Conservation (phyloP, 2,113 vertebrate species). For the Tachysurus vachellii region DNA sequence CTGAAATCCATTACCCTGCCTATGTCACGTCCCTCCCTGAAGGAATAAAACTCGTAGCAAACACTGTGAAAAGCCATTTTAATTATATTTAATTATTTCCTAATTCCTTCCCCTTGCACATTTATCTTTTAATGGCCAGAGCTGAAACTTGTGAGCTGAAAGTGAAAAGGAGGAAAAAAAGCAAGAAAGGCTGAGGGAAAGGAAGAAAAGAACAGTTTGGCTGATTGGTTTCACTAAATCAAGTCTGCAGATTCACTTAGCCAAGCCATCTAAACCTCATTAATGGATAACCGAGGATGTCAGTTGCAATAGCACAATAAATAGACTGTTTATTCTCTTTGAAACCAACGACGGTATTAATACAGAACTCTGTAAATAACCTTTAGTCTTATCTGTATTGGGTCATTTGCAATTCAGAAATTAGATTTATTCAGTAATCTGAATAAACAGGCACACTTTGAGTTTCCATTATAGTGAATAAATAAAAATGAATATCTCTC, state of each 20-base stretch:
- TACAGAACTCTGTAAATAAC: background rate
- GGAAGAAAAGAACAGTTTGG: background rate
- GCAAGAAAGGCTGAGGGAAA: background rate
- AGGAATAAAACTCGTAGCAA: background rate
- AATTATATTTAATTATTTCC: constrained; percentile 7
- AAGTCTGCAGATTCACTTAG: background rate
- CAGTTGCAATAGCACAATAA: constrained; percentile 1
- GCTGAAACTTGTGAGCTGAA: background rate
- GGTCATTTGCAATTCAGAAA: background rate
- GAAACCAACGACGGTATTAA: background rate
- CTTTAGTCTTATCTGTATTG: too few relatives aligned
- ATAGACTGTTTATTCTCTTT: background rate
- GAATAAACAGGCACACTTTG: background rate
- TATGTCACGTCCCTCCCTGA: background rate
- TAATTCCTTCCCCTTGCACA: background rate
- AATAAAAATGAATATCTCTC: background rate
- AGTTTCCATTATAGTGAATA: background rate
- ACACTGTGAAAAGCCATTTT: background rate
- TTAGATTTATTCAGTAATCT: background rate
- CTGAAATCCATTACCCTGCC: background rate
- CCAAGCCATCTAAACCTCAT: background rate
- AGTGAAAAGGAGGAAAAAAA: background rate
- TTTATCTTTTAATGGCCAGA: constrained; percentile 11
- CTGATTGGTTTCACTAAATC: background rate
- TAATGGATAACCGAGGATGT: constrained; percentile 1